Percentiles rank a stretch among this genome's conserved stretches.
Conservation (phyloP, 2,797 vertebrate genomes). For the Hydrocynus forskahlii region DNA sequence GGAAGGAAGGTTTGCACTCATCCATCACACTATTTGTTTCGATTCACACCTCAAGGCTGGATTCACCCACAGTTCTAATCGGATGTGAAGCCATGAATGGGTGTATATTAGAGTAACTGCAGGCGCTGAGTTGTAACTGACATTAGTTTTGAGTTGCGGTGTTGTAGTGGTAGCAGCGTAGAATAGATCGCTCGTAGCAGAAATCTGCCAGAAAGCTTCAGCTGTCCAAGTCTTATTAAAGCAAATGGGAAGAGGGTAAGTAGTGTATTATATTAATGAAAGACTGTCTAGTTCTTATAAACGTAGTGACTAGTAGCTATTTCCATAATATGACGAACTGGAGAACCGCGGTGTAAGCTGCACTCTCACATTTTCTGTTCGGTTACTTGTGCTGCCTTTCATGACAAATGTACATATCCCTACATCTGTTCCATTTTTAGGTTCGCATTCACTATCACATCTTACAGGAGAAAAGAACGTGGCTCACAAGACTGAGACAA, state of each 20-base stretch:
- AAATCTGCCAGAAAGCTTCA: slow-evolving; percentile 22
- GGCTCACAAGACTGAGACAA: slow-evolving; percentile 75
- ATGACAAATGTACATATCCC: slow-evolving; percentile 21
- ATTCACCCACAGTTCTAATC: slow-evolving; percentile 23
- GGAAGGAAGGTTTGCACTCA: slow-evolving; percentile 53
- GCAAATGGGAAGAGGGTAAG: slow-evolving; percentile 1
- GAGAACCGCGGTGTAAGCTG: background rate
- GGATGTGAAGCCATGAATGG: slow-evolving; percentile 33
- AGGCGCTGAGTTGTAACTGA: slow-evolving; percentile 7
- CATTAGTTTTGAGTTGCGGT: background rate
- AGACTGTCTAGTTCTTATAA: background rate
- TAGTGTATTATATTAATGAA: background rate
- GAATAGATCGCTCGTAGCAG: slow-evolving; percentile 23
- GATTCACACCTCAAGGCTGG: slow-evolving; percentile 15
- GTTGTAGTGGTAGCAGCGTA: background rate
- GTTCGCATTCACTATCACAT: background rate
- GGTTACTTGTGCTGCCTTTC: background rate
- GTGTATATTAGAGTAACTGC: slow-evolving; percentile 5
- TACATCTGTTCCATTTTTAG: background rate
- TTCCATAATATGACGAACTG: slow-evolving; percentile 9
- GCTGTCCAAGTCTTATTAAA: background rate
- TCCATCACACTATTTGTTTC: slow-evolving; percentile 36
- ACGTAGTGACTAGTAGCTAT: slow-evolving; percentile 13
- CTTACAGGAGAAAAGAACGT: background rate
- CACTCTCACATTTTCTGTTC: slow-evolving; percentile 6